Evolutionary conservation across 2,113 vertebrate species (phyloP), one percentile per base, ranked within the genome.

Genomic region (Misgurnus mizolepis): DNA sequence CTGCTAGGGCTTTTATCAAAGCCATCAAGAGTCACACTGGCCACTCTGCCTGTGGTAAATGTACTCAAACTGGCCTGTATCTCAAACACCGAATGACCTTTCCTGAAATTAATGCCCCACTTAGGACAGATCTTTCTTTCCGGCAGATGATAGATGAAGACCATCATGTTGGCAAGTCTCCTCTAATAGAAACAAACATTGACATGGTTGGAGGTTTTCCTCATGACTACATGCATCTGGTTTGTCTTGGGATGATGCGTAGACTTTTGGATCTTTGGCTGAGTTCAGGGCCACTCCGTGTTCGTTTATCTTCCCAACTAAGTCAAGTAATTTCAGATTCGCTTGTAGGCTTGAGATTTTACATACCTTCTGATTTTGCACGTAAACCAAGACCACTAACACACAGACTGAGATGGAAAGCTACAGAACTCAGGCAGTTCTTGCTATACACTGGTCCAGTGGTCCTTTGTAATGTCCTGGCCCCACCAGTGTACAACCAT

Each of bases 381-480:
- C 15, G 8, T n/a, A 67, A 67, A 67, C 65, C 65, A 43, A 41
- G 7, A 43, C 15, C 65, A 67, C 40, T 67, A 41, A 4, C 39
- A 1, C 15, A 67, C 2, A 67, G 65, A 67, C 65, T 67, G 65
- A 67, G 65, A 40, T 67, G 40, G 65, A 67, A 67, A 67, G 65
- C 65, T n/a, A 67, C 65, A 9, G 40, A 67, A 67, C 65, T 67
- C 4, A n/a, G 65, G 4, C 64, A 66, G 40, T 66, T 66, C 11
- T 11, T 50, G 49, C 7, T 50, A 12, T 50, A 11, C 49, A 50
- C 49, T 50, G 49, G 49, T 50, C 64, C 64, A 43, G 40, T 67
- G 8, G 64, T 67, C 40, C 40, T 67, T 43, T 43, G 40, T 43
- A 45, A 45, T 45, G 40, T 67, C 1, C 40, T 67, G 65, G 40